Conservation (phyloP, 2,113 vertebrate genomes). For the Myotis yumanensis region DNA sequence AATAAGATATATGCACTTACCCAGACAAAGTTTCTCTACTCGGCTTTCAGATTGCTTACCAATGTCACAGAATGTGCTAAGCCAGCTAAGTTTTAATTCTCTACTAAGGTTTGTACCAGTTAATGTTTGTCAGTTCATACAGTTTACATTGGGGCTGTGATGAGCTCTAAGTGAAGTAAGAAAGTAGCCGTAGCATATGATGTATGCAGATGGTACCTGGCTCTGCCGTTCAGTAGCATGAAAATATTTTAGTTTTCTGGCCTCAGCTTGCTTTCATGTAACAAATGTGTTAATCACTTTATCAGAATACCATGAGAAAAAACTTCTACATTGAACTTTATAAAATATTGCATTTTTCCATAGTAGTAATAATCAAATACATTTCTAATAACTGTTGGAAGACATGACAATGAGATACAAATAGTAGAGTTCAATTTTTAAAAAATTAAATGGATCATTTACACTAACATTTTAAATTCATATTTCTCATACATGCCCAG, state of each 20-base stretch:
- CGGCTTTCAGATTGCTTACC: neutral
- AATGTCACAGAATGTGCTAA: neutral
- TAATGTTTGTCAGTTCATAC: neutral
- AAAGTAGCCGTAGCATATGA: neutral
- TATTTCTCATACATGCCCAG: neutral
- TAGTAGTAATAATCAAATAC: neutral
- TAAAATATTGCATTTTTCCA: neutral
- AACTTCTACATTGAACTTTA: neutral
- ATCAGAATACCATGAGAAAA: neutral
- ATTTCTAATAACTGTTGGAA: neutral
- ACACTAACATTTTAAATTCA: neutral
- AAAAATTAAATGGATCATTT: neutral
- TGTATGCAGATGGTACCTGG: neutral
- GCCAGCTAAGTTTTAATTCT: neutral
- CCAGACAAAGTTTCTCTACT: neutral
- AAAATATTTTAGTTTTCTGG: neutral
- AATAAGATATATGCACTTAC: slow-evolving; percentile 35
- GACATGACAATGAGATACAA: neutral
- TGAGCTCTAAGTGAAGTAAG: neutral
- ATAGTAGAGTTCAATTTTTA: neutral
- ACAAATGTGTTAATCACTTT: neutral
- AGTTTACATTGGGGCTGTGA: neutral
- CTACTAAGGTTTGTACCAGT: neutral
- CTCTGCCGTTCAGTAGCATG: neutral
- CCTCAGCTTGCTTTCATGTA: neutral